Evolutionary conservation across 2,888 invertebrate species (phyloP), one percentile per base, ranked within the genome.

Genomic region (Drosophila longiperda): DNA sequence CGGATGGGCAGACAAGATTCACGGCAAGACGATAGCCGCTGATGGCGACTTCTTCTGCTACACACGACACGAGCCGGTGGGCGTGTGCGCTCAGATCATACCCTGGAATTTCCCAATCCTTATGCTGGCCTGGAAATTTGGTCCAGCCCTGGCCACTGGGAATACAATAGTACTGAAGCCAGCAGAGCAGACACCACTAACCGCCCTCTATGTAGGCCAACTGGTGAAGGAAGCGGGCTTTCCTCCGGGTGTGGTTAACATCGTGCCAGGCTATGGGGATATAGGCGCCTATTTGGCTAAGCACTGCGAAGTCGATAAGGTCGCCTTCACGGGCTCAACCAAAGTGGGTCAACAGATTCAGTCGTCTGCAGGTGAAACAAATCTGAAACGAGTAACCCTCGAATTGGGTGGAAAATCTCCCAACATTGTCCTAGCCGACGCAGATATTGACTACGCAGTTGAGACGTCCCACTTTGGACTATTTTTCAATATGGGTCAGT

Each of bases 61-160:
- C 92, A 97, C 97, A 0, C 94, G 97, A 1, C 97, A 97, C 78
- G 98, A 98, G 92, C 98, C 98, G 0, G 96, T 98, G 17, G 98
- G 98, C 12, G 97, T 98, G 3, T 98, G 98, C 93, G 98, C 97
- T 9, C 97, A 98, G 93, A 98, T 98, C 72, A 97, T 98, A 76
- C 98, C 98, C 0, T 98, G 98, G 98, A 98, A 98, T 94, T 98
- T 98, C 93, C 98, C 97, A 0, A 91, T 97, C 71, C 92, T 99
- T 86, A 99, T 99, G 99, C 96, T 97, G 91, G 95, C 97, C 6
- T 99, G 99, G 99, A 99, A 99, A 94, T 94, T 99, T 38, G 98
- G 95, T 1, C 96, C 97, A 0, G 97, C 97, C 3, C 92, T 97
- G 59, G 96, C 96, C 0, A 95, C 96, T 40, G 96, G 96, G 85